These are phyloP conservation scores for Hipposideros larvatus DNA, from an alignment of 2,797 vertebrate genomes.

Conservation along the genomic window DNA sequence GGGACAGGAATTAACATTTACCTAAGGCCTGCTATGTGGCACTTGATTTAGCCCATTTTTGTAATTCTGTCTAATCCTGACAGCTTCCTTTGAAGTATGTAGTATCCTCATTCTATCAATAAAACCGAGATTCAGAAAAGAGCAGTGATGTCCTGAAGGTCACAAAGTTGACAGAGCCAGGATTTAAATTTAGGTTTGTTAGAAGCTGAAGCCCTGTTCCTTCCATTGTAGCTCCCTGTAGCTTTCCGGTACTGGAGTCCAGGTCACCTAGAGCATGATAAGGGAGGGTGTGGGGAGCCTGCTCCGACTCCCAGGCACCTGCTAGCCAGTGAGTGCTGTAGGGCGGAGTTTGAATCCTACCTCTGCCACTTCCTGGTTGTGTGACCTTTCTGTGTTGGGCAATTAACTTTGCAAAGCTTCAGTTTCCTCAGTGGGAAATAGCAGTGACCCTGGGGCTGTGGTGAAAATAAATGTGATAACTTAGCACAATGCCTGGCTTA, in stretches of 20 bases:
- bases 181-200: slow-evolving; percentile 45
- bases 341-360: neutral
- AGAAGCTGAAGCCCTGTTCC: slow-evolving; percentile 1
- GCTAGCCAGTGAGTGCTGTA: neutral
- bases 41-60: slow-evolving; percentile 24
- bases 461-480: neutral
- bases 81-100: neutral
- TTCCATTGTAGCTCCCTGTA: neutral
- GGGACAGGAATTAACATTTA: neutral
- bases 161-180: neutral
- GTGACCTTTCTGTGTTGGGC: neutral
- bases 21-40: neutral
- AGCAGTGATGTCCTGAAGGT: neutral
- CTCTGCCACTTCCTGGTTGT: slow-evolving; percentile 12
- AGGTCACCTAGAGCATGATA: neutral
- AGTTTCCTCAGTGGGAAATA: slow-evolving; percentile 18
- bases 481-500: neutral
- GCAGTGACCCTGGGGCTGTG: neutral
- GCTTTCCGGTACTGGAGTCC: neutral
- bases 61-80: slow-evolving; percentile 25
- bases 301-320: neutral
- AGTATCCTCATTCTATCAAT: neutral
- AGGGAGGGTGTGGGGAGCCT: neutral
- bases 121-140: slow-evolving; percentile 20
- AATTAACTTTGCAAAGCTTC: slow-evolving; percentile 56